These are phyloP conservation scores for Himantopus leucocephalus DNA, from an alignment of 2,113 vertebrate species.

Conservation along the genomic window DNA sequence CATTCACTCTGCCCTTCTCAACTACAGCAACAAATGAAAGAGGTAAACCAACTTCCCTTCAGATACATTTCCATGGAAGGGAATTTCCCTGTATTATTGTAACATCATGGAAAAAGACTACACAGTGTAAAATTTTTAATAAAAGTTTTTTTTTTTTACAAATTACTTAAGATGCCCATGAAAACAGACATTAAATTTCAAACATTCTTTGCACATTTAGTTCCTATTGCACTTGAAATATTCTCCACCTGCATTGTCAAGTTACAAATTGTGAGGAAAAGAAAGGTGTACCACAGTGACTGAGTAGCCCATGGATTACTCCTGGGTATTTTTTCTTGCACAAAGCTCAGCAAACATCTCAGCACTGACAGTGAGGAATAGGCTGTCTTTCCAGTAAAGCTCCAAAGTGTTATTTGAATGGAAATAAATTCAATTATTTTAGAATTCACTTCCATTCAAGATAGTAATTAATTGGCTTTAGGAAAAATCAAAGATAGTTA, in stretches of 20 bases:
- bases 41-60: neutral
- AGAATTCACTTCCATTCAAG: neutral
- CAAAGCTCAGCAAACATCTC: neutral
- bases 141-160: neutral
- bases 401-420: neutral
- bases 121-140: neutral
- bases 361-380: neutral
- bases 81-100: neutral
- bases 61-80: neutral
- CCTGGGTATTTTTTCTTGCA: neutral
- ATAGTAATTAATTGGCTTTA: neutral
- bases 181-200: neutral
- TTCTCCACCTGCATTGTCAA: neutral
- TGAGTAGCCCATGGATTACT: rapidly evolving
- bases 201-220: neutral
- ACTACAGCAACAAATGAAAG: neutral
- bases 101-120: neutral
- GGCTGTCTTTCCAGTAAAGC: neutral
- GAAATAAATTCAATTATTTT: neutral
- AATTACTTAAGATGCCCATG: neutral
- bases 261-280: neutral
- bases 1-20: neutral
- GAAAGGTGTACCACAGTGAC: neutral
- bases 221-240: neutral
- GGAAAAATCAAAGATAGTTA: neutral